These are phyloP conservation scores for Intellagama lesueurii DNA, from an alignment of 2,797 vertebrate genomes.

Conservation along the genomic window DNA sequence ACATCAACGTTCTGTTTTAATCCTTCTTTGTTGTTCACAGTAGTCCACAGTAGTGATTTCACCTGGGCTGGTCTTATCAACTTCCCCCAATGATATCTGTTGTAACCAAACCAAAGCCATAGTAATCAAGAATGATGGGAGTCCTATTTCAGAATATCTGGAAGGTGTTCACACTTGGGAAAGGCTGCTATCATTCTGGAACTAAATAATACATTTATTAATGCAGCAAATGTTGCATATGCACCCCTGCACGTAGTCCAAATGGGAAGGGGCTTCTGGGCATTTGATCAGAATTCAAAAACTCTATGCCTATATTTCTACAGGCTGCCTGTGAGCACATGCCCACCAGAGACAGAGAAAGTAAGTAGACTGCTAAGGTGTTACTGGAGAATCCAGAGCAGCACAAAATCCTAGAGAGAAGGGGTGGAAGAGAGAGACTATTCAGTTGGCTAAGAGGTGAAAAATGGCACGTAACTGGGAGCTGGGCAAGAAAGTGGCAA, in stretches of 20 bases:
- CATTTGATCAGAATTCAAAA: background rate
- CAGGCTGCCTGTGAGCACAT: too few relatives aligned
- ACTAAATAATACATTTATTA: too few relatives aligned
- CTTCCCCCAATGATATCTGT: background rate
- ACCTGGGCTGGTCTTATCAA: too few relatives aligned
- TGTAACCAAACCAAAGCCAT: background rate
- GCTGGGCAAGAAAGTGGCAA: background rate
- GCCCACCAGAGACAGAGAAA: too few relatives aligned
- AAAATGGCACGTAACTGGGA: background rate
- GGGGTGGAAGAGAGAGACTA: too few relatives aligned
- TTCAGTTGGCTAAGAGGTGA: background rate
- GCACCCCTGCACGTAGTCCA: too few relatives aligned
- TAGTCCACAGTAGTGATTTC: background rate
- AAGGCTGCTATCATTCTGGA: too few relatives aligned
- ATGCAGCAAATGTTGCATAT: background rate
- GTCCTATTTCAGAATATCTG: background rate
- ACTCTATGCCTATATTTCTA: background rate
- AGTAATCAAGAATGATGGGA: background rate
- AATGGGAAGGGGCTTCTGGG: background rate
- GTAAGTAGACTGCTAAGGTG: too few relatives aligned
- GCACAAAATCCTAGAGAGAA: too few relatives aligned
- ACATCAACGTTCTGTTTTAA: background rate
- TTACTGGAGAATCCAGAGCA: too few relatives aligned
- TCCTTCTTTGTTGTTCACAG: background rate
- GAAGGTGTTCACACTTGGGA: background rate